Evolutionary conservation across 2,888 invertebrate species (phyloP), one percentile per base, ranked within the genome.

Genomic region (Eilema depressum): DNA sequence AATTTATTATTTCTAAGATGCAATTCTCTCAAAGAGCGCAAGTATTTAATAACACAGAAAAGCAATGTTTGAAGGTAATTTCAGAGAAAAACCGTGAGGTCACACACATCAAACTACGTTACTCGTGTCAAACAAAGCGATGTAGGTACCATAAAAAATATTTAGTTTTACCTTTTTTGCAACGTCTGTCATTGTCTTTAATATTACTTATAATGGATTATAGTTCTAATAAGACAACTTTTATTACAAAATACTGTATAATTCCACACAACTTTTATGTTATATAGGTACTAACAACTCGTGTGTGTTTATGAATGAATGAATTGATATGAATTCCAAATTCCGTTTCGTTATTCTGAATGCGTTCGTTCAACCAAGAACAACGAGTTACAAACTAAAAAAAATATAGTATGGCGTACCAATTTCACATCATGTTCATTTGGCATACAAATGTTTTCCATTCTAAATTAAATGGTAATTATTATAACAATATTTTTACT

Each of bases 111-210:
- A 85, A 83, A 85, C 87, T 87, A 88, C 82, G 85, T 85, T 84
- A 83, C 83, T 89, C 86, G 86, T 88, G 91, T 91, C 90, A 90
- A 90, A 88, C 84, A 87, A 85, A 83, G 85, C 82, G 81, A 63
- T 37, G 63, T 66, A 69, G 77, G 75, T 70, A 78, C 75, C 72
- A 74, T 67, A 73, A 80, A 82, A 80, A 76, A 70, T 57, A 66
- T 61, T 73, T 66, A 63, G 66, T 53, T 87, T 91, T 93, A 95
- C 95, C 94, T 95, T 94, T 89, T 92, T 93, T 76, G 92, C 90
- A 76, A 94, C 91, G 90, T 94, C 93, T 88, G 93, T 89, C 95
- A 95, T 95, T 89, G 82, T 94, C 80, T 74, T 41, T 79, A 77
- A 68, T 71, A 74, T 78, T 78, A 80, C 69, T 73, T 74, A 77